phyloP scores from a whole-genome alignment of 1,140 invertebrate genomes.

The Cotesia vestalis region DNA sequence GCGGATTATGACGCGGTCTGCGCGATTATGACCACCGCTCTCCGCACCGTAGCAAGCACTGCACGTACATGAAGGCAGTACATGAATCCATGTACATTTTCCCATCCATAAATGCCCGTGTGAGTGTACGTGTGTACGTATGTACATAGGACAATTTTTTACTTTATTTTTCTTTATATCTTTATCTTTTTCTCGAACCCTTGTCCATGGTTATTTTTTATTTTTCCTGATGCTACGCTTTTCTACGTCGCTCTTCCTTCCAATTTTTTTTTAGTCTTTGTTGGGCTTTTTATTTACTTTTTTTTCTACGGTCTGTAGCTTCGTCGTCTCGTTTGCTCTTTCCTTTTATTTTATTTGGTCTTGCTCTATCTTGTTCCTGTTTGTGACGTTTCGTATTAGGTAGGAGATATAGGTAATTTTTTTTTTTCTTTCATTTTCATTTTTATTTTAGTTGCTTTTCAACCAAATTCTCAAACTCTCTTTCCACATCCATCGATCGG shows the following conservation, averaged over 20 bases:
- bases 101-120: conserved; percentile 19
- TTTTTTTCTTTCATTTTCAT: conserved; percentile 1
- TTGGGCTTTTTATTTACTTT: conserved; percentile 28
- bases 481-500: conserved; percentile 23
- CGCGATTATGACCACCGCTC: conserved; percentile 64
- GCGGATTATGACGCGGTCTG: conserved; percentile 67
- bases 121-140: conserved; percentile 21
- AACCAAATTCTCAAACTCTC: background rate
- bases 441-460: background rate
- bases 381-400: conserved; percentile 21
- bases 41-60: conserved; percentile 12
- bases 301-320: conserved; percentile 24
- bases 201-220: conserved; percentile 1
- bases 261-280: conserved; percentile 27
- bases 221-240: conserved; percentile 21
- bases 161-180: conserved; percentile 37
- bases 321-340: conserved; percentile 30
- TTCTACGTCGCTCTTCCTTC: conserved; percentile 35
- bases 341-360: conserved; percentile 23
- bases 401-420: conserved; percentile 19
- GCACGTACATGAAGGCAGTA: conserved; percentile 20
- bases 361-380: conserved; percentile 9
- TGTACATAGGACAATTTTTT: conserved; percentile 21
- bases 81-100: conserved; percentile 32
- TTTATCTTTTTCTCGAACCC: conserved; percentile 28